Evolutionary conservation across 2,113 vertebrate genomes (phyloP), one percentile per base, ranked within the genome.

Genomic region (Rhombomys opimus): DNA sequence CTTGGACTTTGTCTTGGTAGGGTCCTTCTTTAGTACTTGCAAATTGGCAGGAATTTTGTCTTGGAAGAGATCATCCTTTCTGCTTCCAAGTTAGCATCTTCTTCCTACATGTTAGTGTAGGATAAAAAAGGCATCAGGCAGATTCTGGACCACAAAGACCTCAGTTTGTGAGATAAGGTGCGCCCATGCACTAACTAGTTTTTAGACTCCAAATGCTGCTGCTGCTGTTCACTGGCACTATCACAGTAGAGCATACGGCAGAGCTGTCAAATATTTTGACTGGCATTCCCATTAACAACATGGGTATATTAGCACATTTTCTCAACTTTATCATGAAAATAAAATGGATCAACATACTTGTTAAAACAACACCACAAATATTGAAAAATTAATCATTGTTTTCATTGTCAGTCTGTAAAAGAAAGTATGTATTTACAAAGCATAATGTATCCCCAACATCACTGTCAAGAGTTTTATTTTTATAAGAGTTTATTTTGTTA

Each of bases 21-120:
- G 9, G 1, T 0, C 17, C 15, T 32, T 2, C 23, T 30, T 46
- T 65, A 46, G 7, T 15, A 46, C 8, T 8, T 65, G 13, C 14
- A 65, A 85, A 41, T 85, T 27, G 81, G 22, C 59, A 63, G 23
- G 3, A 63, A 50, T 65, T 65, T 85, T 65, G 14, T 46, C 59
- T 65, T 63, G 81, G 38, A 65, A 18, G 25, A 14, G 23, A 30
- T 9, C 14, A 14, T 41, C 59, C 14, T 93, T 59, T 73, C 41
- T 63, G 32, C 54, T 63, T 82, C 76, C 52, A 32, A 73, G 32
- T 14, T 32, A 0, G 20, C 9, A 52, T 20, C 25, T 32, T 89
- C 23, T 52, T 61, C 23, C 1, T 87, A 11, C 12, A 50, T 88
- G 23, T 35, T 38, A 9, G 35, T 15, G 0, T 12, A 14, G 2